Conservation (phyloP, 2,888 invertebrate genomes). For the Nephrotoma guestfalica region DNA sequence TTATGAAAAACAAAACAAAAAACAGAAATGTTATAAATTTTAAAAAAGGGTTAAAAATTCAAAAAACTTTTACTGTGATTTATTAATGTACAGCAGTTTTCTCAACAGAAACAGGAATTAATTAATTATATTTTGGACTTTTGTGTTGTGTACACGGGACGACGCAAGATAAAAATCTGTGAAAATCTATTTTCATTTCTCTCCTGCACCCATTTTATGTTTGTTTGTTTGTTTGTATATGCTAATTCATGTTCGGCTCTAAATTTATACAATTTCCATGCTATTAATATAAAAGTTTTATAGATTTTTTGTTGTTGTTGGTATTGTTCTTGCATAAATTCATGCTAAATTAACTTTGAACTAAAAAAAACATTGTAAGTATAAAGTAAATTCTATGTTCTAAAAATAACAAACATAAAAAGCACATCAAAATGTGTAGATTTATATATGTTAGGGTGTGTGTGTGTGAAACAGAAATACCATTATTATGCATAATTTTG, state of each 20-base stretch:
- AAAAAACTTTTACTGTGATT: neutral
- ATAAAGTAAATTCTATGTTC: neutral
- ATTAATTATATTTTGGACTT: neutral
- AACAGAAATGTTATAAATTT: neutral
- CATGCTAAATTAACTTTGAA: neutral
- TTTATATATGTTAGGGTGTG: neutral
- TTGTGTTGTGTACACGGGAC: neutral
- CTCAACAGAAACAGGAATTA: neutral
- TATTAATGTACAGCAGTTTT: neutral
- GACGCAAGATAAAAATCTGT: neutral
- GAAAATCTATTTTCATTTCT: neutral
- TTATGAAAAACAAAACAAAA: neutral
- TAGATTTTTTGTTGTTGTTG: neutral
- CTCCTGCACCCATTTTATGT: neutral
- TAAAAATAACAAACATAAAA: neutral
- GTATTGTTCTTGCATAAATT: neutral
- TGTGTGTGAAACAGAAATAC: neutral
- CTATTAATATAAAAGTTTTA: neutral
- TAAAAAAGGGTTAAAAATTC: neutral
- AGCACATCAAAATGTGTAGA: neutral
- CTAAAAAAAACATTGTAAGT: neutral
- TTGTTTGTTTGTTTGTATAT: neutral
- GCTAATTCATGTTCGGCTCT: neutral
- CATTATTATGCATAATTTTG: neutral
- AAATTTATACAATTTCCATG: neutral